Evolutionary conservation across 2,888 invertebrate species (phyloP).

Genomic region (Endomychus coccineus): DNA sequence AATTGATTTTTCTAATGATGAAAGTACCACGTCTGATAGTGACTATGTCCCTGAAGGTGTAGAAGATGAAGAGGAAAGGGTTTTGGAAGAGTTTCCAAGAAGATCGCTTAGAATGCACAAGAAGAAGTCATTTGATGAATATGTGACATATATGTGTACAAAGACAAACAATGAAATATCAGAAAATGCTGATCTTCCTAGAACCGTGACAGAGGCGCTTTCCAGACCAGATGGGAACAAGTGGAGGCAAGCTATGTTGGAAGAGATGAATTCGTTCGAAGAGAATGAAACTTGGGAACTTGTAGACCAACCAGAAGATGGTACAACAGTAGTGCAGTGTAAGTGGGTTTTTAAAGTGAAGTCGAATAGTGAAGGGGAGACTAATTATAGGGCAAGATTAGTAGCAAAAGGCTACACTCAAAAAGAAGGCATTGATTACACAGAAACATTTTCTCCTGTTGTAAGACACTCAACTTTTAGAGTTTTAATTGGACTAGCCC

Average conservation of each 20-base stretch:
- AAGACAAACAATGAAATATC: not conserved
- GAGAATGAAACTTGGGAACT: constrained; percentile 29
- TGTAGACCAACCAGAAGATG: constrained; percentile 6
- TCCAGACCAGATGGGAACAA: constrained; percentile 21
- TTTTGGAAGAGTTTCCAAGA: too few relatives aligned
- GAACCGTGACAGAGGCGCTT: constrained; percentile 23
- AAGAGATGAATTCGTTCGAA: constrained; percentile 26
- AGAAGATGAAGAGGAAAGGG: not conserved
- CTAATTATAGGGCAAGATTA: constrained; percentile 10
- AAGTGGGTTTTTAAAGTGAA: constrained; percentile 14
- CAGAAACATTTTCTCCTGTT: constrained; percentile 10
- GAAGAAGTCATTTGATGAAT: constrained; percentile 20
- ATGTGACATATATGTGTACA: constrained; percentile 22
- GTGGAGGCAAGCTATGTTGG: constrained; percentile 26
- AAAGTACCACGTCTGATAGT: too few relatives aligned
- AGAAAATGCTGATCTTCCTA: constrained; percentile 13
- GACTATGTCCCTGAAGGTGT: not conserved
- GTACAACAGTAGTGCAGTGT: constrained; percentile 12
- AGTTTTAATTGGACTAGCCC: constrained; percentile 11
- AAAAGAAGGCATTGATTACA: constrained; percentile 7
- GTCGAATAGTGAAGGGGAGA: constrained; percentile 6
- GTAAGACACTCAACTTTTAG: constrained; percentile 14
- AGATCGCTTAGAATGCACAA: constrained; percentile 19
- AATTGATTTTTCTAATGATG: too few relatives aligned
- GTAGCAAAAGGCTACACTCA: constrained; percentile 15